A percentile compares a stretch with the other conserved stretches of the same genome.
phyloP scores from a whole-genome alignment of 2,113 vertebrate genomes.

The Athene noctua region DNA sequence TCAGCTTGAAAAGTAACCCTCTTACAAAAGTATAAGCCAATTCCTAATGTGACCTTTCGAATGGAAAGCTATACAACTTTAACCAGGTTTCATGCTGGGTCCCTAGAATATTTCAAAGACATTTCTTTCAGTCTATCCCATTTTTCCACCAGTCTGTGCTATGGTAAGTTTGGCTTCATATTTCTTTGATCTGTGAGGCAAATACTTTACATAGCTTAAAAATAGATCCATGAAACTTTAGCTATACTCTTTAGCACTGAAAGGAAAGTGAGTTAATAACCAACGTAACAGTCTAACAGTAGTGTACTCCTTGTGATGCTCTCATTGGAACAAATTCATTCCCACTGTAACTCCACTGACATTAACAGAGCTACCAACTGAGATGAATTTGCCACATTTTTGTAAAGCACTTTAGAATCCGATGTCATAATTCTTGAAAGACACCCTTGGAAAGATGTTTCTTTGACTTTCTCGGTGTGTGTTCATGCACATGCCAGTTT shows the following conservation, averaged over 20 bases:
- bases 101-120: conserved; percentile 50
- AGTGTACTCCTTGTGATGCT: conserved; percentile 19
- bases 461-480: not conserved
- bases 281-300: not conserved
- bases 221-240: conserved; percentile 6
- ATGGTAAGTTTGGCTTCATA: conserved; percentile 28
- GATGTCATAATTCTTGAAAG: conserved; percentile 41
- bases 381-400: conserved; percentile 49
- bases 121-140: conserved; percentile 34
- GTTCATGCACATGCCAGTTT: not conserved
- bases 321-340: conserved; percentile 47
- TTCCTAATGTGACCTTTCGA: conserved; percentile 48
- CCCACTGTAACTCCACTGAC: conserved; percentile 18
- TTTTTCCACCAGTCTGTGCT: conserved; percentile 10
- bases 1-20: conserved; percentile 35
- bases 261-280: conserved; percentile 41
- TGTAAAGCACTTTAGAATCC: conserved; percentile 22
- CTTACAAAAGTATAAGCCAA: conserved; percentile 27
- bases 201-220: conserved; percentile 68
- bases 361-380: conserved; percentile 46
- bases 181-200: conserved; percentile 10
- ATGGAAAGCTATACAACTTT: conserved; percentile 54
- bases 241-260: conserved; percentile 17
- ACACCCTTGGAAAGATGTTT: not conserved
- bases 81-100: conserved; percentile 54